phyloP scores from a whole-genome alignment of 2,113 vertebrate species.

The Melanocharis versteri region DNA sequence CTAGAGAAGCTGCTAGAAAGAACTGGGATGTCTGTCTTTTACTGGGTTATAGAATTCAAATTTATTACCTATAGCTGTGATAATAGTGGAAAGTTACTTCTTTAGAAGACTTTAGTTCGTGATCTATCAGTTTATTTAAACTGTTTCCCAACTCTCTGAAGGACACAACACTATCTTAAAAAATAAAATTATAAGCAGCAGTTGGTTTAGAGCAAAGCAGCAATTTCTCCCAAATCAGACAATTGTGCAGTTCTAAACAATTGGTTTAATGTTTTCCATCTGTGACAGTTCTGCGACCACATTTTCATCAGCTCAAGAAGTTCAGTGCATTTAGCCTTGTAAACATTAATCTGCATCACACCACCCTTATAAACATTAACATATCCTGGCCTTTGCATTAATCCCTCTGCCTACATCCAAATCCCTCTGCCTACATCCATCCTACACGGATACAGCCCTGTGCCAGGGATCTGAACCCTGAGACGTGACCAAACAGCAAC shows the following conservation, averaged over 20 bases:
- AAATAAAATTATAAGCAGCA: background rate
- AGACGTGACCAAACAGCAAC: background rate
- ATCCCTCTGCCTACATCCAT: background rate
- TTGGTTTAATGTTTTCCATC: slow-evolving; percentile 27
- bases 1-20: background rate
- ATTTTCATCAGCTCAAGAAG: background rate
- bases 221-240: slow-evolving; percentile 6
- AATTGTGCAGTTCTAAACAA: slow-evolving; percentile 27
- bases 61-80: background rate
- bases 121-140: background rate
- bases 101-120: background rate
- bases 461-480: background rate
- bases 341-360: background rate
- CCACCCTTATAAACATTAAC: background rate
- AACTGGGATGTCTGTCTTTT: background rate
- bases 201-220: background rate
- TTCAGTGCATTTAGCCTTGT: background rate
- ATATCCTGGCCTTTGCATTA: background rate
- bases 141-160: background rate
- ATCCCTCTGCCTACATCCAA: background rate
- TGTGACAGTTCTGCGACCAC: background rate
- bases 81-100: background rate
- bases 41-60: background rate
- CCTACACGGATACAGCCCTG: accelerated
- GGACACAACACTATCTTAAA: background rate